Evolutionary conservation across 2,113 vertebrate species (phyloP).

Genomic region (Natator depressus): DNA sequence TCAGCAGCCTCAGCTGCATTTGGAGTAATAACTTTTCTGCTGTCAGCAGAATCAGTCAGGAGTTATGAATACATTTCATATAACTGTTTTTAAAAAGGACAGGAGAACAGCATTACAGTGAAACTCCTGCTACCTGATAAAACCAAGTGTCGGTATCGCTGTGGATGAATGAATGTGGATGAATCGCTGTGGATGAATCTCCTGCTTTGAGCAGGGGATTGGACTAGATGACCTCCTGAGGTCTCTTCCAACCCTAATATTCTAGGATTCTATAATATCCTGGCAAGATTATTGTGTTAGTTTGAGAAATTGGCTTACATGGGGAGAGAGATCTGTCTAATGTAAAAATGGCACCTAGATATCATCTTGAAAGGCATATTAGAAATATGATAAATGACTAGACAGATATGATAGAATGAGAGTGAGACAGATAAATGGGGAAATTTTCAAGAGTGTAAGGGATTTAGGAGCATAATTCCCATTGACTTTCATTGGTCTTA

Average conservation of each 20-base stretch:
- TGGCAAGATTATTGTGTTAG: fast-evolving
- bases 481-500: not conserved
- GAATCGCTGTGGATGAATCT: no score
- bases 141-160: not conserved
- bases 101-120: not conserved
- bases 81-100: not conserved
- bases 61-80: not conserved
- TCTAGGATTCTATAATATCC: not conserved
- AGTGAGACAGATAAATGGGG: not conserved
- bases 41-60: not conserved
- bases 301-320: not conserved
- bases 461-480: not conserved
- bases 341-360: not conserved
- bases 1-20: not conserved
- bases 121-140: not conserved
- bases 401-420: not conserved
- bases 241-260: no score
- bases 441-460: not conserved
- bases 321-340: not conserved
- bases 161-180: no score
- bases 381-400: not conserved
- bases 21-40: not conserved
- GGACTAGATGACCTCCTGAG: no score
- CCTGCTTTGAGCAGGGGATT: no score
- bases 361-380: not conserved